Evolutionary conservation across 2,888 invertebrate genomes (phyloP), one percentile per base, ranked within the genome.

Genomic region (Platynereis dumerilii): DNA sequence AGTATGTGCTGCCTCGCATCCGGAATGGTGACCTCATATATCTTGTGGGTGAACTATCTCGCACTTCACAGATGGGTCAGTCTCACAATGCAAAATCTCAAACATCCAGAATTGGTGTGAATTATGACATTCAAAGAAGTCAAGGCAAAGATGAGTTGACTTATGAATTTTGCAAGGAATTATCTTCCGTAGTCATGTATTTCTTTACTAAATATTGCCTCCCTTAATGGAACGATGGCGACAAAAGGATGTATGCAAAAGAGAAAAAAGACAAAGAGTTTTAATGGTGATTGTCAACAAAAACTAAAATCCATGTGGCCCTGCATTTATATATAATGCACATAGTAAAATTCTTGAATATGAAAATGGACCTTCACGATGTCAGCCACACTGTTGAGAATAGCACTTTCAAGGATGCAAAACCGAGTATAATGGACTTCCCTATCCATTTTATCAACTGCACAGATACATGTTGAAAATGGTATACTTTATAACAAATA

Each of bases 311-410:
- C 55, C 34, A 20, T 17, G 52, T 61, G 39, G 22, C 39, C 39
- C 39, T 61, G 26, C n/a, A n/a, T n/a, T n/a, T n/a, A n/a, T n/a
- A n/a, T n/a, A n/a, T n/a, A n/a, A n/a, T n/a, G n/a, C 24, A 1
- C 3, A 61, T 54, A 42, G 22, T 61, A 29, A 55, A n/a, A 7
- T 27, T 61, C 39, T 7, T 22, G 15, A 39, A 42, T 1, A 53
- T 61, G 24, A 53, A 61, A 26, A 61, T 61, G 17, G 54, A 52
- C 27, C 53, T 61, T 27, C 15, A 27, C 34, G 61, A 54, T 28
- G 53, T 61, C 26, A 34, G 53, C 17, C 55, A 52, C 15, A 24
- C 48, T 5, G 54, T 61, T 28, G 39, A 48, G 26, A 53, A 34
- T 2, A 54, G 61, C 39, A 61, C 26, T 17, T 61, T 61, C 39